Conservation (phyloP, 64 coral and sea anemone genomes). For the Porites australiensis region DNA sequence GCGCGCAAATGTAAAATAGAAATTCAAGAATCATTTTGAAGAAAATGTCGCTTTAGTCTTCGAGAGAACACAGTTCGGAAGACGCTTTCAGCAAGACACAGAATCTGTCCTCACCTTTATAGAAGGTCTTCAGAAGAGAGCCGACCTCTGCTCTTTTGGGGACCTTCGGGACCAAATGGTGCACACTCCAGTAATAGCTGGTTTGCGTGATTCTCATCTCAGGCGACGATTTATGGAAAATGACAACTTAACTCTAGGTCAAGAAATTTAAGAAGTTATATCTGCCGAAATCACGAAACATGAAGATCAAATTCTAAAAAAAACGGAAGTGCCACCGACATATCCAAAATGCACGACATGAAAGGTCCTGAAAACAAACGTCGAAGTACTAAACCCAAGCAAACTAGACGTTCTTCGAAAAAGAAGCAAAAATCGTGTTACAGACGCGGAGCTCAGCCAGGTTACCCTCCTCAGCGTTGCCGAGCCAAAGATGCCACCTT, state of each 20-base stretch:
- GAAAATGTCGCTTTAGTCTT: conserved; percentile 24
- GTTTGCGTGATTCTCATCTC: neutral
- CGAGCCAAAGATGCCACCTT: neutral
- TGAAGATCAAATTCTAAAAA: neutral
- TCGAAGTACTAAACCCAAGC: neutral
- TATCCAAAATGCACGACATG: neutral
- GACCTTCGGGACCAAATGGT: conserved; percentile 47
- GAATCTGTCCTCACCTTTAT: conserved; percentile 36
- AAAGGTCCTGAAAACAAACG: neutral
- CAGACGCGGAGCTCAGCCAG: neutral
- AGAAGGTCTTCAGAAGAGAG: conserved; percentile 21
- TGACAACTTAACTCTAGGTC: neutral
- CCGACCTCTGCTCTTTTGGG: conserved; percentile 34
- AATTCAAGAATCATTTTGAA: too few species aligned
- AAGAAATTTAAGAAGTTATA: neutral
- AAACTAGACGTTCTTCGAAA: neutral
- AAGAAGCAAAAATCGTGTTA: neutral
- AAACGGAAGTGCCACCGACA: neutral
- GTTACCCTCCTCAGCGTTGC: neutral
- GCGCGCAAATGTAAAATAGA: too few species aligned
- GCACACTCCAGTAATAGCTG: neutral
- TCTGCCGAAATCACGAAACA: neutral
- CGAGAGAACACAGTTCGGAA: conserved; percentile 11
- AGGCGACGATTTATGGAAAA: neutral
- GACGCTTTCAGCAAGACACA: conserved; percentile 31